Conservation (phyloP, 2,113 vertebrate genomes). For the Alligator sinensis region DNA sequence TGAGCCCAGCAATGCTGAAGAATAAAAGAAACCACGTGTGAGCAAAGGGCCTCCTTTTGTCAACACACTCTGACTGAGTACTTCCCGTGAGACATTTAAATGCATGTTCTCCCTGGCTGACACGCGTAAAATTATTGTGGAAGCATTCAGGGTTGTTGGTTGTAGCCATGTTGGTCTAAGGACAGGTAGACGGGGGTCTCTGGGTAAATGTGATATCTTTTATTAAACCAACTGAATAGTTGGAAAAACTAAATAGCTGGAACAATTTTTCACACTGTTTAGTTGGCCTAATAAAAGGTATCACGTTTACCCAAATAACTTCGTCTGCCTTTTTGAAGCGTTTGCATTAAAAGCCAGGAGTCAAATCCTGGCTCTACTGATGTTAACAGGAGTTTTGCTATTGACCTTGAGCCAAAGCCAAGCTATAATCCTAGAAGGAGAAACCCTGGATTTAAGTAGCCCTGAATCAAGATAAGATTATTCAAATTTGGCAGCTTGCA, state of each 20-base stretch:
- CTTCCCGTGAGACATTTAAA: neutral
- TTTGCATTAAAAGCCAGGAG: neutral
- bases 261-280: too few species aligned
- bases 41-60: neutral
- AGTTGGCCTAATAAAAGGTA: too few species aligned
- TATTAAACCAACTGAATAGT: too few species aligned
- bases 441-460: neutral
- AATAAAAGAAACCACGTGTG: neutral
- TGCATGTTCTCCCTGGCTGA: neutral
- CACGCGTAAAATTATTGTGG: neutral
- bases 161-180: too few species aligned
- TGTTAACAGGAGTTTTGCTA: neutral
- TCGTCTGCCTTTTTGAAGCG: too few species aligned
- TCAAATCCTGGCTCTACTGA: neutral
- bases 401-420: neutral
- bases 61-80: neutral
- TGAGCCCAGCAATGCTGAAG: constrained; percentile 28
- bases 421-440: too few species aligned
- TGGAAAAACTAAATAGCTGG: too few species aligned
- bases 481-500: neutral
- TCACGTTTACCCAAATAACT: too few species aligned
- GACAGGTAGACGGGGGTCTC: too few species aligned
- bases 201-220: too few species aligned
- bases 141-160: too few species aligned
- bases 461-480: neutral